Base-by-base conservation (phyloP, 2,888 invertebrate species). In the Ernsta delagoae region DNA sequence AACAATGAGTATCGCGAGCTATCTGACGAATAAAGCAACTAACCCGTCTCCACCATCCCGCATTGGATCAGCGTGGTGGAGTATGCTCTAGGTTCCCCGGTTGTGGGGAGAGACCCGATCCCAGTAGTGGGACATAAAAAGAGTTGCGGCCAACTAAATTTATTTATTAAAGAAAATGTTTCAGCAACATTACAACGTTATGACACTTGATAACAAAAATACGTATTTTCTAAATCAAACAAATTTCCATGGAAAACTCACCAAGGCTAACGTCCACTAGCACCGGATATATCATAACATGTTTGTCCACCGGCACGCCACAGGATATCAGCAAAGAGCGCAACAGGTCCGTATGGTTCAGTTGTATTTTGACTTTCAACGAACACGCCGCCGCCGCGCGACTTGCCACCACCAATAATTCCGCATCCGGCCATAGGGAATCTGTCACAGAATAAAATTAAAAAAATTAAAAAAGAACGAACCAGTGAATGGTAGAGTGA, bases 351-450 rank as follows among this genome's bases (percentile, higher is more conserved):
- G 96, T 96, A 78, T 98, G 98, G 83, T 98, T 98, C 71, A 98
- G 84, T 12, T 74, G 73, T 59, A 78, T 67, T 6, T 68, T 88
- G 69, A 96, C 95, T 80, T 95, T 95, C 53, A 96, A 94, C 0
- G 83, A 81, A 34, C 83, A 78, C 7, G 80, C 87, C 0, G 78
- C 59, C 0, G 88, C 90, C 0, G 89, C 90, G 1, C 87, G 96
- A 83, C 95, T 96, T 0, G 96, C 96, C 0, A 98, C 95, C 0
- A 96, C 95, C 8, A 99, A 88, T 0, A 98, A 86, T 83, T 99
- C 99, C 0, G 98, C 98, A 81, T 99, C 98, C 0, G 96, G 94
- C 88, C 98, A 94, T 41, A 97, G 90, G 75, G 96, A 95, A 70
- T 95, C 96, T 95, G 76, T 9, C 74, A 65, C 24, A 8, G 34